Base-by-base conservation (phyloP, 2,797 vertebrate genomes). In the Enteromius trimaculatus region DNA sequence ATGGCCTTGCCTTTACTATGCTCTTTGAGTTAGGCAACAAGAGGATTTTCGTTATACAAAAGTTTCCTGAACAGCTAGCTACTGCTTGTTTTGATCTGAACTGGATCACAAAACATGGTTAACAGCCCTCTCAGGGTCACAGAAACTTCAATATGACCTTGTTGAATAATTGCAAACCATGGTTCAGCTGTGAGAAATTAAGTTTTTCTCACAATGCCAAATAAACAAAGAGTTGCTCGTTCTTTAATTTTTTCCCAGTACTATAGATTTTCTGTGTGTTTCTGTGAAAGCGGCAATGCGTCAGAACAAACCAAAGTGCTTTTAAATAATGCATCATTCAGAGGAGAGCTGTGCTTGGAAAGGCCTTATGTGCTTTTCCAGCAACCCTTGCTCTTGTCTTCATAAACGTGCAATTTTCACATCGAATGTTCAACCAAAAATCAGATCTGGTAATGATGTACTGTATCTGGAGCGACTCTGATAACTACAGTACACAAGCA, bases 311-410 rank as follows among this genome's bases (percentile, higher is more conserved):
- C 44, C 55, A 58, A 79, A 77, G 69, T 82, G 79, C 69, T 81
- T 87, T 29, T 86, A 86, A 86, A 86, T 79, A 83, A 86, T 87
- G 62, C 64, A 86, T 42, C 11, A 17, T 64, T 81, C 6, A 72
- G n/a, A 65, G 29, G 26, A 80, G 21, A 71, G 58, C 34, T 34
- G 29, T 66, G 64, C 34, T 44, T n/a, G 62, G 72, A 84, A 65
- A 79, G 44, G 44, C 62, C 65, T 49, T 71, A 14, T 37, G 49
- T 66, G 19, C 47, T 69, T 60, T 78, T 1, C 26, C 70, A 84
- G 77, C 65, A 75, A 37, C 2, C 42, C n/a, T 81, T 68, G 44
- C 76, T 60, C 53, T 53, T 74, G 14, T 84, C 34, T 85, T n/a
- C 11, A 42, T 65, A 82, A 55, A 82, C 70, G 70, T 83, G 21